Evolutionary conservation across 2,113 vertebrate species (phyloP), one percentile per base, ranked within the genome.

Genomic region (Anoplopoma fimbria): DNA sequence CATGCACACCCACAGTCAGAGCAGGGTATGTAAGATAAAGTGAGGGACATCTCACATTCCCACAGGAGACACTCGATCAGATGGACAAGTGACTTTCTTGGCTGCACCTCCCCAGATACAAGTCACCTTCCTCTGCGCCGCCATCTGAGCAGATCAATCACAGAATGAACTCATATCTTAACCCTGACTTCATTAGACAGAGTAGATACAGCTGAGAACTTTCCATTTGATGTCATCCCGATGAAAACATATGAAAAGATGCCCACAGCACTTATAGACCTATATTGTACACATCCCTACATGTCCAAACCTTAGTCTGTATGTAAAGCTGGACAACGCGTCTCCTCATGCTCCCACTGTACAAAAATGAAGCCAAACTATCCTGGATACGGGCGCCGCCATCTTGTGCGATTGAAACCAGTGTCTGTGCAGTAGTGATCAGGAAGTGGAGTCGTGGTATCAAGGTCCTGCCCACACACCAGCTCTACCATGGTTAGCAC

Each of bases 81-180:
- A 71, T 3, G 4, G 72, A 77, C 71, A 17, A 77, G 64, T 78
- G 75, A 77, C 58, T 73, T 81, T 81, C 74, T 75, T 79, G 87
- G 81, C 84, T 69, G 61, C 49, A 31, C 64, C 58, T 45, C 34
- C 58, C 36, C 60, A 51, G 67, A 69, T 75, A 19, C 75, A 33
- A 65, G 61, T 81, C 68, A 71, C 63, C 87, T 69, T 25, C 34
- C 47, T 82, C 69, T 77, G 75, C 47, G 6, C 7, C 42, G 14
- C 60, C 89, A 88, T 84, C 90, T 89, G 58, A 86, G 80, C 84
- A 61, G 42, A 72, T 91, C 87, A 88, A 23, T 90, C 86, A 80
- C 69, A 38, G 21, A 78, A 1, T 23, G 21, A 36, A 14, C 55
- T 70, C 57, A 49, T 9, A 27, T 47, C 75, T 69, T 38, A 64